phyloP scores from a whole-genome alignment of 2,797 vertebrate genomes.

The Hoplostethus mediterraneus region DNA sequence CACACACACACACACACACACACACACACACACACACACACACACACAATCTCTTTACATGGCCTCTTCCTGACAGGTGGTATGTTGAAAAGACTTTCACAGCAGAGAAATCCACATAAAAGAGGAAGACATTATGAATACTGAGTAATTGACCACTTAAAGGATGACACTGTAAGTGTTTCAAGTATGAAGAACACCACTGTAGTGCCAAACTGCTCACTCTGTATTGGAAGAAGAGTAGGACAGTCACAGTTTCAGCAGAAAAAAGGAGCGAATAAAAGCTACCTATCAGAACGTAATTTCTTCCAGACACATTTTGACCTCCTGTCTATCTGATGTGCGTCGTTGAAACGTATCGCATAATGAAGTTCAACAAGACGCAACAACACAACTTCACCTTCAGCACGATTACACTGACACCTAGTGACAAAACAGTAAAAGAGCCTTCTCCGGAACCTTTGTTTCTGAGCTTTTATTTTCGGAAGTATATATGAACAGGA shows the following conservation, averaged over 20 bases:
- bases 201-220: constrained; percentile 1
- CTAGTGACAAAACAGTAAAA: constrained; percentile 36
- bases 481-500: constrained; percentile 35
- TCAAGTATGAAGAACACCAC: neutral
- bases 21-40: neutral
- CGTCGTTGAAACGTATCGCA: neutral
- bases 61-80: constrained; percentile 41
- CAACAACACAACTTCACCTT: neutral
- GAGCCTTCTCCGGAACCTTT: constrained; percentile 27
- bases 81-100: constrained; percentile 29
- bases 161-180: neutral
- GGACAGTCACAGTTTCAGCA: neutral
- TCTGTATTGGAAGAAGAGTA: neutral
- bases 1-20: constrained; percentile 12
- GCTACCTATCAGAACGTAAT: neutral
- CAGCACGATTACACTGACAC: constrained; percentile 40
- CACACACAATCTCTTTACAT: constrained; percentile 11
- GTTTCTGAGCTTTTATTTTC: neutral
- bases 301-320: no score
- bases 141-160: constrained; percentile 6
- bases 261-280: neutral
- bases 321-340: neutral
- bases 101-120: constrained; percentile 33
- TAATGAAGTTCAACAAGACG: neutral
- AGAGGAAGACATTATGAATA: constrained; percentile 15